These are phyloP conservation scores for Sinocyclocheilus rhinocerous DNA, from an alignment of 2,113 vertebrate genomes.

Conservation along the genomic window DNA sequence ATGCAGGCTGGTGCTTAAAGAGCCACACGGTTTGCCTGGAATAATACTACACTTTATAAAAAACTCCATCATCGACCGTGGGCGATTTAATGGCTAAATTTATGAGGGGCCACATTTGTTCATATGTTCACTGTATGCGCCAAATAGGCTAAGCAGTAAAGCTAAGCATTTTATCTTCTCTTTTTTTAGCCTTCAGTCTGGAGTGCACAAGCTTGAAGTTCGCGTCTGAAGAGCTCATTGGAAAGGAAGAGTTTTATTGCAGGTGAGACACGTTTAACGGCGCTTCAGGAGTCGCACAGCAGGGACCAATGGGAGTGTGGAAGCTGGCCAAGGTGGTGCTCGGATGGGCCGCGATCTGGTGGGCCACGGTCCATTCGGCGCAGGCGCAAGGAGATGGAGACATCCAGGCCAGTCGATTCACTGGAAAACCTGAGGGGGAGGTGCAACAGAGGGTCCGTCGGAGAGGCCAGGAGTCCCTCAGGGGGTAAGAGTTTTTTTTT, in stretches of 20 bases:
- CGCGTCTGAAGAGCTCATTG: slow-evolving; percentile 58
- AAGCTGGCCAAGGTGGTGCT: slow-evolving; percentile 83
- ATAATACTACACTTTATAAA: slow-evolving; percentile 44
- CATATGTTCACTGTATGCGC: background rate
- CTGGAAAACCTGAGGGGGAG: slow-evolving; percentile 75
- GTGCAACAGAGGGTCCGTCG: slow-evolving; percentile 78
- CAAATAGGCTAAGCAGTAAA: slow-evolving; percentile 16
- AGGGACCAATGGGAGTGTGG: slow-evolving; percentile 74
- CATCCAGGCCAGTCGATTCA: slow-evolving; percentile 78
- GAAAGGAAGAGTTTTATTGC: slow-evolving; percentile 39
- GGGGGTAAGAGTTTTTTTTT: slow-evolving; percentile 79
- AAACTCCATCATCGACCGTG: slow-evolving; percentile 20
- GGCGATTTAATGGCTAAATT: slow-evolving; percentile 1
- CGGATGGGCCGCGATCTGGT: slow-evolving; percentile 77
- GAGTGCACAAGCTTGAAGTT: slow-evolving; percentile 58
- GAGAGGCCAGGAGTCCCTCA: slow-evolving; percentile 83
- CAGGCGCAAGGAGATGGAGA: slow-evolving; percentile 74
- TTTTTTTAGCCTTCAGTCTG: slow-evolving; percentile 62
- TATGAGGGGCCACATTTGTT: slow-evolving; percentile 23
- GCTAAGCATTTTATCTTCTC: slow-evolving; percentile 44
- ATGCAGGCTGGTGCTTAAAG: slow-evolving; percentile 43
- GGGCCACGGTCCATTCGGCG: too few species aligned
- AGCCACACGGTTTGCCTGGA: slow-evolving; percentile 4
- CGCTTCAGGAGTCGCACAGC: slow-evolving; percentile 58
- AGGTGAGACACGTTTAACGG: slow-evolving; percentile 34